Conservation (phyloP, 2,113 vertebrate genomes). For the Conger conger region DNA sequence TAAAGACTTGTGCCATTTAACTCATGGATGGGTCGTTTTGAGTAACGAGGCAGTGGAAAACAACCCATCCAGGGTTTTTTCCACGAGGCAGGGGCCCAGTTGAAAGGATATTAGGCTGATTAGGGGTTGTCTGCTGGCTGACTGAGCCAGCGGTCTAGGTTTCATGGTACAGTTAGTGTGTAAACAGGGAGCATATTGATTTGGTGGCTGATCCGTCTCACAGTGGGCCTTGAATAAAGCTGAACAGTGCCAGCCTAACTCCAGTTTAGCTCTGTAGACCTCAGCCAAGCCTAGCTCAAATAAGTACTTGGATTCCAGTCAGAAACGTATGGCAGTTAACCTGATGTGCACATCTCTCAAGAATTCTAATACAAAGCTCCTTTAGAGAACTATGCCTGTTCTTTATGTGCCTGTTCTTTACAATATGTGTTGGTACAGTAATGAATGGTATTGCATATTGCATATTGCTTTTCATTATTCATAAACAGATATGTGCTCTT, state of each 20-base stretch:
- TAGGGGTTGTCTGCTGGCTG: conserved; percentile 6
- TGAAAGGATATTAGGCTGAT: conserved; percentile 4
- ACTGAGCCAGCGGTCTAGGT: conserved; percentile 1
- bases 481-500: background rate
- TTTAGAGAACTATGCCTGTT: background rate
- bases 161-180: conserved; percentile 5
- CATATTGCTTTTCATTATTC: background rate
- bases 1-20: background rate
- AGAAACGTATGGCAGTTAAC: background rate
- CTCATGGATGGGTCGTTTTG: background rate
- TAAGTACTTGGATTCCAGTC: background rate
- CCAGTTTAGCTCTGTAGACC: conserved; percentile 7
- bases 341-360: background rate
- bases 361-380: background rate
- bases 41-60: background rate
- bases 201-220: conserved; percentile 15
- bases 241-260: background rate
- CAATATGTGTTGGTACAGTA: no score
- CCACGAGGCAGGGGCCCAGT: background rate
- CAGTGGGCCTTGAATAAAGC: background rate
- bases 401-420: no score
- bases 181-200: conserved; percentile 33
- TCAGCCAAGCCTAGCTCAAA: background rate
- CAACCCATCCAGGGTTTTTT: background rate
- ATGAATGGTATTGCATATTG: background rate